These are phyloP conservation scores for Ormyrus pomaceus DNA, from an alignment of 2,888 invertebrate genomes.

Conservation along the genomic window DNA sequence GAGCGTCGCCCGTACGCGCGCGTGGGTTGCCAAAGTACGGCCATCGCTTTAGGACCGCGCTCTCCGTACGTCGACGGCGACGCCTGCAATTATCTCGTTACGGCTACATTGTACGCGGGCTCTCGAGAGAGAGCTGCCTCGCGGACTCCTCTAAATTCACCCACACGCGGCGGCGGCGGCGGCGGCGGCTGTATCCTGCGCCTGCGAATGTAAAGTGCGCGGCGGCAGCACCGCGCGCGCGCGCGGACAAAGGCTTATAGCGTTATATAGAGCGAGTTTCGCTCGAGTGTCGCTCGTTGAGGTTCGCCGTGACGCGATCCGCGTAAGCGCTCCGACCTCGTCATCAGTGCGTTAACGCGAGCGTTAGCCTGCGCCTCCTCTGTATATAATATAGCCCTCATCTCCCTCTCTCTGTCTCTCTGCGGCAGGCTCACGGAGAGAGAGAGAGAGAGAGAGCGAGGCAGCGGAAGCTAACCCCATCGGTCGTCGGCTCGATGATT, in stretches of 20 bases:
- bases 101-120: constrained; percentile 66
- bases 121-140: constrained; percentile 1
- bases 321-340: constrained; percentile 13
- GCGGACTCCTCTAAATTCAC: constrained; percentile 45
- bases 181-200: not conserved
- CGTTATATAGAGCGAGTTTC: not conserved
- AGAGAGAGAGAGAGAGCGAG: not conserved
- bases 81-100: constrained; percentile 73
- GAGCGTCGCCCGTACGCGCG: too few relatives aligned
- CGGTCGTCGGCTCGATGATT: constrained; percentile 64
- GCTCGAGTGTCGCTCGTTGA: constrained; percentile 29
- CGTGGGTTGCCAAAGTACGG: constrained; percentile 1
- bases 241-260: too few relatives aligned
- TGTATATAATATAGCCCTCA: constrained; percentile 25
- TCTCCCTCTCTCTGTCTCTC: not conserved
- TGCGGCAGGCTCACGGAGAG: too few relatives aligned
- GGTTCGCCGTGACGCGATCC: constrained; percentile 34
- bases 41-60: not conserved
- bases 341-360: too few relatives aligned
- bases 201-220: constrained; percentile 9
- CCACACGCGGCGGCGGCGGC: not conserved
- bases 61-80: constrained; percentile 55
- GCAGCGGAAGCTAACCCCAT: constrained; percentile 44
- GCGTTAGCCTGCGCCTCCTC: not conserved
- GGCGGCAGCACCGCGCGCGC: too few relatives aligned